Evolutionary conservation across 2,888 invertebrate genomes (phyloP).

Genomic region (Papilio demoleus): DNA sequence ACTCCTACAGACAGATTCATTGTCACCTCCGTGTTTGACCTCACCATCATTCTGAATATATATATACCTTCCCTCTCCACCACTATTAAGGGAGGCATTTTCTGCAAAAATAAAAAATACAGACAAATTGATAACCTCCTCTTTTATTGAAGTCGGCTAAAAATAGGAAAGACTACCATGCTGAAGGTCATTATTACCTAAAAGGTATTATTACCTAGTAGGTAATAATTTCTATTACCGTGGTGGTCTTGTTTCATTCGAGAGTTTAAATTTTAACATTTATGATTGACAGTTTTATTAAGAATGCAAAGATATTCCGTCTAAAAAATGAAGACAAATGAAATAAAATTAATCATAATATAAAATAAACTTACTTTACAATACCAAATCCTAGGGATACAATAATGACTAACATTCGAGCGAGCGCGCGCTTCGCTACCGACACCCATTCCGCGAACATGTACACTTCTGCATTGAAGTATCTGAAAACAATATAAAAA

Average conservation of each 20-base stretch:
- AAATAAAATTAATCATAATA: too few relatives aligned
- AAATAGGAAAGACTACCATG: too few relatives aligned
- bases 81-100: constrained; percentile 80
- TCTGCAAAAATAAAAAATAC: constrained; percentile 51
- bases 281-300: too few relatives aligned
- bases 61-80: constrained; percentile 89
- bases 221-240: too few relatives aligned
- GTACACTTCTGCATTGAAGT: constrained; percentile 84
- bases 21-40: constrained; percentile 58
- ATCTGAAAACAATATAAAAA: constrained; percentile 54
- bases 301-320: too few relatives aligned
- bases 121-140: too few relatives aligned
- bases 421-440: constrained; percentile 94
- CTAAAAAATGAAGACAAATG: too few relatives aligned
- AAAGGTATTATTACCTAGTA: too few relatives aligned
- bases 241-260: too few relatives aligned
- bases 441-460: constrained; percentile 96
- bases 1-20: constrained; percentile 86
- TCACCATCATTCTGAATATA: constrained; percentile 70
- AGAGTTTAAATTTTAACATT: too few relatives aligned
- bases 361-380: constrained; percentile 89
- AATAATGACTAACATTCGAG: constrained; percentile 96
- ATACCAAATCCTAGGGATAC: constrained; percentile 98
- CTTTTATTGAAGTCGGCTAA: too few relatives aligned
- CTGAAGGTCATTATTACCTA: too few relatives aligned